Conservation (phyloP, 2,113 vertebrate species). For the Pantherophis guttatus region DNA sequence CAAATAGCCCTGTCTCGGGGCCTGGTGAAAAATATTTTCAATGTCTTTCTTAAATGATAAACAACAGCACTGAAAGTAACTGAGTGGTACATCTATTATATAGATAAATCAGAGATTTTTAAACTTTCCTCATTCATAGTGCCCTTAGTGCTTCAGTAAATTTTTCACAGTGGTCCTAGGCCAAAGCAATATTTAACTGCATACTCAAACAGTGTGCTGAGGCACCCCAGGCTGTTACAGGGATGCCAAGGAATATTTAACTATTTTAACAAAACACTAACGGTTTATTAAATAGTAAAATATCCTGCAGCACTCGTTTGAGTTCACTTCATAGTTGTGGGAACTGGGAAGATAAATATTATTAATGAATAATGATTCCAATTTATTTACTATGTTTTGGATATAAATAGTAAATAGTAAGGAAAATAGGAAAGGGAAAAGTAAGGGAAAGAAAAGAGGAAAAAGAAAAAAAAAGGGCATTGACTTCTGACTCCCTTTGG, state of each 20-base stretch:
- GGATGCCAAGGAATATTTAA: not conserved
- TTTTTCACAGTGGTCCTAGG: not conserved
- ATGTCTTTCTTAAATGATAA: not conserved
- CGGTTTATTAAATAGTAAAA: not conserved
- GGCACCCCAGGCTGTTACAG: not conserved
- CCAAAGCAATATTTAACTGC: not conserved
- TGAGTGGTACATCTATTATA: not conserved
- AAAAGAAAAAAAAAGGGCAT: too few relatives aligned
- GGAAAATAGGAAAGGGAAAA: too few relatives aligned
- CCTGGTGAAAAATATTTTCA: not conserved
- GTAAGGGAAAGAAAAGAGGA: too few relatives aligned
- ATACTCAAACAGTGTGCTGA: not conserved
- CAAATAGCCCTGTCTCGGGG: not conserved
- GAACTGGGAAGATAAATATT: not conserved
- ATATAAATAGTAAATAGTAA: too few relatives aligned
- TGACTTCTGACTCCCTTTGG: too few relatives aligned
- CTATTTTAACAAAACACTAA: not conserved
- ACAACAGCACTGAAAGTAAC: not conserved
- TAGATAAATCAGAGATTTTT: not conserved
- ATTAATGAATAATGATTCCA: not conserved
- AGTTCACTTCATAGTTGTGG: not conserved
- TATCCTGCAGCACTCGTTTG: not conserved
- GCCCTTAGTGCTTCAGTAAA: not conserved
- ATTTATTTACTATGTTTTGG: not conserved
- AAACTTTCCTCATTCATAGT: not conserved